These are phyloP conservation scores for Spongilla lacustris DNA, from an alignment of 37 sponge, comb jelly and placozoan species.

Conservation along the genomic window DNA sequence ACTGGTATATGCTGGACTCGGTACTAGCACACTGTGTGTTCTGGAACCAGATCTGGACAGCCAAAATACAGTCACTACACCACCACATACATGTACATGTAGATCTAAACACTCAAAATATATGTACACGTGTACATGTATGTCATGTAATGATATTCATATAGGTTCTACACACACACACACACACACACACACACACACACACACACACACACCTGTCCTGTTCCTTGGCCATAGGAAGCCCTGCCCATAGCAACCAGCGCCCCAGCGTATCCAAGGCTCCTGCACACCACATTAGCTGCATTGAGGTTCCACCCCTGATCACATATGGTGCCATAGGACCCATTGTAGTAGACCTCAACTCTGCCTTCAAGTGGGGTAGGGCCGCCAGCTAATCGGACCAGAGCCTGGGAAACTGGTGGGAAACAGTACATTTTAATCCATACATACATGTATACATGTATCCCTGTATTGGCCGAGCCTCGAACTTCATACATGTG, in stretches of 20 bases:
- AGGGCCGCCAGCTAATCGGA: conserved; percentile 20
- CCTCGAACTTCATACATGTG: no score
- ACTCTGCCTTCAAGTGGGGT: conserved; percentile 12
- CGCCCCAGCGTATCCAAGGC: conserved; percentile 14
- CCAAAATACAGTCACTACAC: not conserved
- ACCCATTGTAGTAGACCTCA: conserved; percentile 19
- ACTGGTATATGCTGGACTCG: conserved; percentile 12
- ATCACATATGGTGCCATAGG: conserved; percentile 20
- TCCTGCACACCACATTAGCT: conserved; percentile 10
- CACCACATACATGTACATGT: not conserved
- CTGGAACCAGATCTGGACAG: conserved; percentile 29
- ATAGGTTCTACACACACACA: no score
- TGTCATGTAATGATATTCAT: no score
- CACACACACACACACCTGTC: not conserved
- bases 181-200: not conserved
- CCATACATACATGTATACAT: no score
- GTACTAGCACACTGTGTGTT: conserved; percentile 8
- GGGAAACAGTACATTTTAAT: no score
- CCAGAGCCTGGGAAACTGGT: not conserved
- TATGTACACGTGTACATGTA: no score
- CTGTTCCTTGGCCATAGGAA: conserved; percentile 25
- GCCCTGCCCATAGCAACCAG: not conserved
- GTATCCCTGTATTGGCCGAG: no score
- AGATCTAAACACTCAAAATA: not conserved
- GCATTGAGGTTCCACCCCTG: conserved; percentile 6